These are phyloP conservation scores for Drosophila punjabiensis DNA, from an alignment of 1,140 invertebrate genomes.

Conservation along the genomic window DNA sequence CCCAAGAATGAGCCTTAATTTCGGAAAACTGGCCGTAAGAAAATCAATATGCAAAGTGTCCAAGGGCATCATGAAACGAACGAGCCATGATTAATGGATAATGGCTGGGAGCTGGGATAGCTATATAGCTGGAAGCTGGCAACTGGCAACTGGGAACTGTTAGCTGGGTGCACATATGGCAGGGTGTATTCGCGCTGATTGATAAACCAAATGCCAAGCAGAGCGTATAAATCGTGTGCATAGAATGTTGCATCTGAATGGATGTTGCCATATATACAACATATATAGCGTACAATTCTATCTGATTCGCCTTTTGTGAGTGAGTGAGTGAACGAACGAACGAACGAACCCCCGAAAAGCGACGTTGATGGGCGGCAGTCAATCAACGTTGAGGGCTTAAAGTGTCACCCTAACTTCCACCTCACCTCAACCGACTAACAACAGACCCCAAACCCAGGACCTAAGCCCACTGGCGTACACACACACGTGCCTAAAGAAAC, in stretches of 20 bases:
- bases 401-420: slow-evolving; percentile 39
- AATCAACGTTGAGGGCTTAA: slow-evolving; percentile 48
- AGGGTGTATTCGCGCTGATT: slow-evolving; percentile 25
- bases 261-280: slow-evolving; percentile 8
- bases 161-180: slow-evolving; percentile 28
- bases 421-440: slow-evolving; percentile 13
- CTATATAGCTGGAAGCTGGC: background rate
- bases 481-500: slow-evolving; percentile 19
- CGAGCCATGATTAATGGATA: slow-evolving; percentile 41
- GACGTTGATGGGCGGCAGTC: slow-evolving; percentile 29
- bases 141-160: background rate
- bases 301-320: slow-evolving; percentile 15
- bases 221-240: slow-evolving; percentile 52
- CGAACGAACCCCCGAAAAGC: slow-evolving; percentile 10
- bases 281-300: slow-evolving; percentile 21
- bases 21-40: slow-evolving; percentile 12
- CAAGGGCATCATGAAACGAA: slow-evolving; percentile 30
- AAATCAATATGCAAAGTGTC: slow-evolving; percentile 49
- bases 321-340: too few relatives aligned
- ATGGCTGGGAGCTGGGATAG: background rate
- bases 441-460: slow-evolving; percentile 1
- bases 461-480: background rate
- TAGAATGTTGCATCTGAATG: slow-evolving; percentile 33
- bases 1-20: slow-evolving; percentile 39
- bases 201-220: slow-evolving; percentile 54